phyloP scores from a whole-genome alignment of 2,113 vertebrate species.

The Bothrops jararaca region DNA sequence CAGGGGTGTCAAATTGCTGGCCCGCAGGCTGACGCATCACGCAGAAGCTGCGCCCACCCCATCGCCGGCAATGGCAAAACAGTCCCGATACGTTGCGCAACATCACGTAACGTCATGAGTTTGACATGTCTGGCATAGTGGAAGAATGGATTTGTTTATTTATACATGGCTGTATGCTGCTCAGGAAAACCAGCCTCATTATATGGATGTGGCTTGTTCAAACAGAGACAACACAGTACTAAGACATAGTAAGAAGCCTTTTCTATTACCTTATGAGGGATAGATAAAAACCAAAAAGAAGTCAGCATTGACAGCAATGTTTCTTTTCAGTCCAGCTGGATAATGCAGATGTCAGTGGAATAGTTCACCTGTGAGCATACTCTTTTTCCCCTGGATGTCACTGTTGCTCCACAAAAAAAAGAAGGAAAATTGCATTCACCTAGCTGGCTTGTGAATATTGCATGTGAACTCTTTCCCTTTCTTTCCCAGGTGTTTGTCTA shows the following conservation, averaged over 20 bases:
- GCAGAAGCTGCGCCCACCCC: too few relatives aligned
- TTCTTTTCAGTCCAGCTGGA: not conserved
- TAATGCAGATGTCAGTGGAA: not conserved
- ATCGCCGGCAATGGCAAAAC: too few relatives aligned
- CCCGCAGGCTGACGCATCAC: too few relatives aligned
- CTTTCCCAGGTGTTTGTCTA: not conserved
- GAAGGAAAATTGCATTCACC: not conserved
- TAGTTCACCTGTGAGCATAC: conserved; percentile 43
- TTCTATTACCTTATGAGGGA: not conserved
- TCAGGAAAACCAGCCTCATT: not conserved
- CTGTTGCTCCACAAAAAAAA: conserved; percentile 61
- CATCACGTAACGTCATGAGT: too few relatives aligned
- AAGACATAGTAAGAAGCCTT: not conserved
- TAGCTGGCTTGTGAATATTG: not conserved
- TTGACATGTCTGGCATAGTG: not conserved
- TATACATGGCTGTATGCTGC: not conserved
- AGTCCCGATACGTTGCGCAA: too few relatives aligned
- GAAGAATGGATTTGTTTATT: too few relatives aligned
- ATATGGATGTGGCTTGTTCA: not conserved
- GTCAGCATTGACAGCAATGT: not conserved
- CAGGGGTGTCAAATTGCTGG: too few relatives aligned
- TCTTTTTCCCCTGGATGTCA: conserved; percentile 74
- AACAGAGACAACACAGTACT: not conserved
- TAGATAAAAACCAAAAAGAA: not conserved
- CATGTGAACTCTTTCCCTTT: not conserved